These are phyloP conservation scores for Homarus americanus DNA, from an alignment of 1,140 invertebrate species.

Conservation along the genomic window DNA sequence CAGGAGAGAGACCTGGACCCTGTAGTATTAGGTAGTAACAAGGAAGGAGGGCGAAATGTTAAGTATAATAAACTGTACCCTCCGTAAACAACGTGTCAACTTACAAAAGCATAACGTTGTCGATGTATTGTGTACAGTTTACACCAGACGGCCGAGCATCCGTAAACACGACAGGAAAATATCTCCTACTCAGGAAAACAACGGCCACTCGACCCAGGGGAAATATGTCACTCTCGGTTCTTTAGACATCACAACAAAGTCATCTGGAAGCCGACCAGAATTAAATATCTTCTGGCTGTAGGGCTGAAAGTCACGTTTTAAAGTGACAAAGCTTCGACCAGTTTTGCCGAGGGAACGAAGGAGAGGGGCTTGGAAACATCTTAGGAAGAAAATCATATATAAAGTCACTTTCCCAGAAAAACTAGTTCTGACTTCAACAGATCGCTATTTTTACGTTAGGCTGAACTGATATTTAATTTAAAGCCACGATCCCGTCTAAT, in stretches of 20 bases:
- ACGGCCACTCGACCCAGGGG: background rate
- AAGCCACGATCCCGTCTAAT: no score
- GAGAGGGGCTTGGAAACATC: background rate
- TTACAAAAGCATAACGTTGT: no score
- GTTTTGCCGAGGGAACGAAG: background rate
- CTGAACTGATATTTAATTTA: no score
- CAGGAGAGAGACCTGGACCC: background rate
- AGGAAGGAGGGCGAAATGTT: background rate
- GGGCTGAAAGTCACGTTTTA: background rate
- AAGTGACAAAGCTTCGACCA: background rate
- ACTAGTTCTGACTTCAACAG: background rate
- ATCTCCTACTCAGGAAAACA: background rate
- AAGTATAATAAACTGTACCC: no score
- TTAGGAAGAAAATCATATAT: background rate
- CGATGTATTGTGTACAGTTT: no score
- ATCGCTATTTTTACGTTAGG: background rate
- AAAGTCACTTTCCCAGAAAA: background rate
- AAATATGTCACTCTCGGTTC: slow-evolving; percentile 1
- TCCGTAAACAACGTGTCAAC: no score
- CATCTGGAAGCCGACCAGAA: background rate
- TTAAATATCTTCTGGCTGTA: background rate
- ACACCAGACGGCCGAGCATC: no score
- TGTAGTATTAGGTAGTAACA: background rate
- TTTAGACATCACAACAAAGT: background rate
- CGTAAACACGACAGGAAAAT: background rate